Conservation (phyloP, 2,888 invertebrate species). For the Sarcophaga variegata region DNA sequence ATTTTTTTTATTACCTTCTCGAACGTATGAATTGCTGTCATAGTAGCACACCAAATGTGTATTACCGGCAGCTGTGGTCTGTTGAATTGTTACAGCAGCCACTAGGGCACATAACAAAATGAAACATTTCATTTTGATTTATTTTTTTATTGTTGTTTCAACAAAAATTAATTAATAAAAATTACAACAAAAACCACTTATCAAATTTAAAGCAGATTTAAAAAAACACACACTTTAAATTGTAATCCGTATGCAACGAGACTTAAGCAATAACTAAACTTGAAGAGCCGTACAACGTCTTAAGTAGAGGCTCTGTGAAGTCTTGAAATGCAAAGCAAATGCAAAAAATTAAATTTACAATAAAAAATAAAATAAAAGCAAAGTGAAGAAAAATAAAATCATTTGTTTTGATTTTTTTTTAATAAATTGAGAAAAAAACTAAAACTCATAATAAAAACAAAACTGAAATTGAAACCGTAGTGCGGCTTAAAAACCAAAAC, state of each 20-base stretch:
- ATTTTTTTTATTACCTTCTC: slow-evolving; percentile 75
- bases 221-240: slow-evolving; percentile 4
- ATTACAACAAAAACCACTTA: slow-evolving; percentile 15
- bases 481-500: slow-evolving; percentile 47
- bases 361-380: not conserved
- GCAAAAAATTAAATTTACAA: slow-evolving; percentile 1
- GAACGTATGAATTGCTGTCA: slow-evolving; percentile 77
- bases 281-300: slow-evolving; percentile 30
- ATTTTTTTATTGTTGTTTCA: not conserved
- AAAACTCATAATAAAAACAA: not conserved
- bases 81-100: slow-evolving; percentile 73
- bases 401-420: slow-evolving; percentile 25
- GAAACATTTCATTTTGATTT: slow-evolving; percentile 75
- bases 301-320: slow-evolving; percentile 61
- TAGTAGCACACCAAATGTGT: slow-evolving; percentile 78
- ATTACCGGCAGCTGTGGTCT: slow-evolving; percentile 71
- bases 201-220: not conserved
- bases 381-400: slow-evolving; percentile 34
- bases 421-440: slow-evolving; percentile 26
- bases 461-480: slow-evolving; percentile 48
- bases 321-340: slow-evolving; percentile 31
- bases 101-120: slow-evolving; percentile 75
- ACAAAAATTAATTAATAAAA: not conserved
- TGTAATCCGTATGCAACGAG: slow-evolving; percentile 57
- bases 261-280: slow-evolving; percentile 58